A percentile compares a stretch with the other conserved stretches of the same genome.
Evolutionary conservation across 2,888 invertebrate species (phyloP).

Genomic region (Caenorhabditis imperialis): DNA sequence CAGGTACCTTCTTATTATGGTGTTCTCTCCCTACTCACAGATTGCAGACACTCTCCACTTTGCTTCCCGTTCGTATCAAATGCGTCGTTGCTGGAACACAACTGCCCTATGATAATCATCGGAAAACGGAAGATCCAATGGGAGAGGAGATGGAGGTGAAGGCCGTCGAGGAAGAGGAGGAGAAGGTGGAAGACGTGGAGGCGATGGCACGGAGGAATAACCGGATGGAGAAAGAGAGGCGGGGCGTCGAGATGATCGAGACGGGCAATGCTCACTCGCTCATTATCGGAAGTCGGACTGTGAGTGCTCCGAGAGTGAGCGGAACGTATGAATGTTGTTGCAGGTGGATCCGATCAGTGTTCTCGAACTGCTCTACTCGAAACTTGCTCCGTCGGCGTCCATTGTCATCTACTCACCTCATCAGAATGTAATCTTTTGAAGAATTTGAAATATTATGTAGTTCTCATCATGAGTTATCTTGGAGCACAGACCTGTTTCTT

Average conservation of each 20-base stretch:
- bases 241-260: slow-evolving; percentile 55
- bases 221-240: slow-evolving; percentile 57
- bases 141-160: slow-evolving; percentile 18
- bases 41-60: slow-evolving; percentile 38
- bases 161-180: neutral
- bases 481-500: too few relatives aligned
- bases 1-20: neutral
- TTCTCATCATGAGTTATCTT: neutral
- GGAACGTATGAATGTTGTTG: neutral
- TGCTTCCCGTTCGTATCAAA: slow-evolving; percentile 57
- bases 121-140: slow-evolving; percentile 20
- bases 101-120: slow-evolving; percentile 39
- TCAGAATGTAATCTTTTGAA: slow-evolving; percentile 47
- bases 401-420: slow-evolving; percentile 70
- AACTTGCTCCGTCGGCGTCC: slow-evolving; percentile 63
- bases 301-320: too few relatives aligned
- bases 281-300: slow-evolving; percentile 55
- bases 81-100: slow-evolving; percentile 36
- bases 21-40: neutral
- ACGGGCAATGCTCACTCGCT: slow-evolving; percentile 52
- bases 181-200: slow-evolving; percentile 41
- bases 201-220: slow-evolving; percentile 49
- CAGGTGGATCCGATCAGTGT: slow-evolving; percentile 63
- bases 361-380: slow-evolving; percentile 58
- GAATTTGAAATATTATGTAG: neutral